Evolutionary conservation across 1,140 invertebrate genomes (phyloP), one percentile per base, ranked within the genome.

Genomic region (Lucilia cuprina): DNA sequence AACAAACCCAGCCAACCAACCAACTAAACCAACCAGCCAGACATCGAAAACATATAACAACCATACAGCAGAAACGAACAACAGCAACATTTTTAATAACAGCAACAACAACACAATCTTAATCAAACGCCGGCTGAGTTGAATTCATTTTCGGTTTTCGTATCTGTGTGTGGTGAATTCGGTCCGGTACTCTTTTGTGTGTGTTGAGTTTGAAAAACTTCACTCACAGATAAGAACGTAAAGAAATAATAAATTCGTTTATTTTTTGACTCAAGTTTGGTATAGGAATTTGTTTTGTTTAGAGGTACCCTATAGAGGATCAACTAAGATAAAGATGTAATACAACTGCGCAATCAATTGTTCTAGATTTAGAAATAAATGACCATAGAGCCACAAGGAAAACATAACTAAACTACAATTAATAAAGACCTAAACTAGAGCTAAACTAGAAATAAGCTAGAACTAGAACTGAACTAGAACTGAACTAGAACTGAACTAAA

Each of bases 111-210:
- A 78, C 41, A 80, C 19, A 9, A 80, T 49, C 19, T 35, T 25
- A 17, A 50, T 80, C 10, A 17, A 21, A 21, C n/a, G 77, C 77
- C 77, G 77, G 77, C 77, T 50, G 47, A 50, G 77, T 80, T 80
- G 77, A 80, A 50, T 80, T 35, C n/a, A 10, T 55, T n/a, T 55
- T 55, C 50, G 50, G 47, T 21, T 49, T 49, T 80, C 19, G 17
- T 21, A 7, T 21, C 9, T 13, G n/a, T 21, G 41, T 49, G 41
- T 80, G 77, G 74, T 80, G 41, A 21, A 70, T 21, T 70, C 55
- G 34, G 5, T 41, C 41, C 0, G 41, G 10, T 41, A 8, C 41
- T 78, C 41, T 80, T 19, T 12, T 49, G 13, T 41, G 10, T 41
- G 12, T 77, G 3, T 78, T 80, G 77, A 21, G 25, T 25, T 34